Evolutionary conservation across 2,888 invertebrate genomes (phyloP), one percentile per base, ranked within the genome.

Genomic region (Torymus texanus): DNA sequence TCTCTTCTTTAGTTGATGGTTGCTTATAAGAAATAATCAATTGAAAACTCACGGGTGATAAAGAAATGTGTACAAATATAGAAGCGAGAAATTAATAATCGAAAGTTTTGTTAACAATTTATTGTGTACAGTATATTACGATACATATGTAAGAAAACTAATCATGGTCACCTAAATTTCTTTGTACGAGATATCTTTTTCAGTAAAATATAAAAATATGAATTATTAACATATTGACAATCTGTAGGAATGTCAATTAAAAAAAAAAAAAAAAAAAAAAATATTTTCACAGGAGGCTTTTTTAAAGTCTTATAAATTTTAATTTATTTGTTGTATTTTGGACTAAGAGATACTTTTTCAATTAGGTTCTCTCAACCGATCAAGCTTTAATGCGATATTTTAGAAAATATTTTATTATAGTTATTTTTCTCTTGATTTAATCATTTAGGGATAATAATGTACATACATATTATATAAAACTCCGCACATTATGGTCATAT

Each of bases 21-120:
- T 78, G 78, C 78, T 81, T 81, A 75, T 75, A 2, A 78, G 71
- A 75, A 78, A 75, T 78, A 79, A 0, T 81, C 41, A 81, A 79
- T 13, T 13, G 55, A 75, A 2, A 61, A 65, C 41, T 67, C 53
- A 50, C 8, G 41, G 16, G 70, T 77, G 66, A 80, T 74, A 73
- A 41, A 12, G 21, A n/a, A 75, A 70, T 29, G 56, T 81, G 81
- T 79, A 81, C 79, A 81, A 80, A 78, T 58, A 18, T 55, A 70
- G 55, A 81, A 72, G 68, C 58, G 29, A 75, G 29, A 78, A 21
- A 58, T 78, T 41, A 75, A 72, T 62, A 62, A 76, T 65, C 50
- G 13, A 61, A 70, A 63, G n/a, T 79, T 79, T 68, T 14, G 51
- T 78, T 81, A 85, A 83, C 76, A 83, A 66, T 85, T 85, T 84